Conservation (phyloP, 2,113 vertebrate genomes). For the Fukomys damarensis region DNA sequence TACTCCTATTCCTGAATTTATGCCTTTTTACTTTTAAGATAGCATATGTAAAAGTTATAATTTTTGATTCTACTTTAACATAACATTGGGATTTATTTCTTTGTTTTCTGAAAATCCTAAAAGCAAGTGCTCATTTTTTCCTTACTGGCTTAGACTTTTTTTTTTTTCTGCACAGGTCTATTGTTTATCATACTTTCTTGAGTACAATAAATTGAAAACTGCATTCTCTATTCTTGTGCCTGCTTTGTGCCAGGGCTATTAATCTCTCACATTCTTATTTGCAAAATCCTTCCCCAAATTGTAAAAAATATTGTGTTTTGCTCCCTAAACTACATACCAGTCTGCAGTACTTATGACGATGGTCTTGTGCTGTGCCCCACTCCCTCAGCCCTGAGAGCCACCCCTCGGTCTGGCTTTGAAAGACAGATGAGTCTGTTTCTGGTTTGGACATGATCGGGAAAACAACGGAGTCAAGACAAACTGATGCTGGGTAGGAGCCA, state of each 20-base stretch:
- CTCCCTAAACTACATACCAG: neutral
- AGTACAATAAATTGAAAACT: neutral
- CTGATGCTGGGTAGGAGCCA: neutral
- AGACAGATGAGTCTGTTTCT: neutral
- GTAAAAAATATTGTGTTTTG: neutral
- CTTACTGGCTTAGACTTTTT: neutral
- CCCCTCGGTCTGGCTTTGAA: neutral
- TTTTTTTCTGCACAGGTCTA: neutral
- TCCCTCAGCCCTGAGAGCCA: neutral
- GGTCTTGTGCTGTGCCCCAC: neutral
- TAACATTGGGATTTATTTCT: conserved; percentile 71
- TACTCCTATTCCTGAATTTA: neutral
- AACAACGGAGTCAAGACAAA: neutral
- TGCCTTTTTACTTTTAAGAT: neutral
- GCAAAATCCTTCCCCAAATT: neutral
- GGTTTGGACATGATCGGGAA: neutral
- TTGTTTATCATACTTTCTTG: conserved; percentile 1
- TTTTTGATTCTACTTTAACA: conserved; percentile 73
- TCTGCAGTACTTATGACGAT: neutral
- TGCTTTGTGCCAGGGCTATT: neutral
- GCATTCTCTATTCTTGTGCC: too few relatives aligned
- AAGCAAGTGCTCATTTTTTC: conserved; percentile 26
- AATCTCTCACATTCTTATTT: neutral
- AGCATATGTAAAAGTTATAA: conserved; percentile 52
- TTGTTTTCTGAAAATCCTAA: conserved; percentile 54